Evolutionary conservation across 1,140 invertebrate genomes (phyloP).

Genomic region (Philotrypesis tridentata): DNA sequence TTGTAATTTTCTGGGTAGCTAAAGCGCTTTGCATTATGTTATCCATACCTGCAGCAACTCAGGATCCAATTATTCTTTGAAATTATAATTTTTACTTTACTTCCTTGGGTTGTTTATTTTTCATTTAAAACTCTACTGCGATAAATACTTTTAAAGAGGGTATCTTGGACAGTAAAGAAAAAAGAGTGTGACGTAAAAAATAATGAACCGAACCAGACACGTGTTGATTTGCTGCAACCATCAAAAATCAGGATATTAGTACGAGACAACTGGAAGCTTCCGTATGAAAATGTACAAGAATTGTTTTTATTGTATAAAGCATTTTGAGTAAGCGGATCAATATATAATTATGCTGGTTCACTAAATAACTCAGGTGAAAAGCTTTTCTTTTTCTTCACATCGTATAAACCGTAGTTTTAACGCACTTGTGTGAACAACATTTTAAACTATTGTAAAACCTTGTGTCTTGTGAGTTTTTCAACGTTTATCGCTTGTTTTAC

Average conservation of each 20-base stretch:
- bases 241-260: conserved; percentile 57
- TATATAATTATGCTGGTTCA: conserved; percentile 39
- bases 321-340: no score
- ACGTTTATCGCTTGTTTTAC: background rate
- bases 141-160: conserved; percentile 11
- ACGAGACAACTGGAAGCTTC: conserved; percentile 54
- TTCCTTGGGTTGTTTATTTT: background rate
- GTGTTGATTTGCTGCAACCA: conserved; percentile 73
- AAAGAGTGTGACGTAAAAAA: conserved; percentile 40
- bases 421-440: conserved; percentile 8
- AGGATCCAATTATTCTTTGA: conserved; percentile 4
- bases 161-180: background rate
- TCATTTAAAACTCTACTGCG: background rate
- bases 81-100: conserved; percentile 18
- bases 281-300: conserved; percentile 26
- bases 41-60: conserved; percentile 42
- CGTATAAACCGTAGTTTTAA: conserved; percentile 32
- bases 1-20: conserved; percentile 13
- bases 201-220: conserved; percentile 54
- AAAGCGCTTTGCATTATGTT: conserved; percentile 60
- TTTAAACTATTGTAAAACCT: conserved; percentile 6
- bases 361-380: conserved; percentile 52
- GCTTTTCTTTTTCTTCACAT: conserved; percentile 44
- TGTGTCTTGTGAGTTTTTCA: conserved; percentile 20
- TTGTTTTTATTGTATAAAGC: conserved; percentile 21